phyloP scores from a whole-genome alignment of 2,113 vertebrate species.

The Seriola quinqueradiata region DNA sequence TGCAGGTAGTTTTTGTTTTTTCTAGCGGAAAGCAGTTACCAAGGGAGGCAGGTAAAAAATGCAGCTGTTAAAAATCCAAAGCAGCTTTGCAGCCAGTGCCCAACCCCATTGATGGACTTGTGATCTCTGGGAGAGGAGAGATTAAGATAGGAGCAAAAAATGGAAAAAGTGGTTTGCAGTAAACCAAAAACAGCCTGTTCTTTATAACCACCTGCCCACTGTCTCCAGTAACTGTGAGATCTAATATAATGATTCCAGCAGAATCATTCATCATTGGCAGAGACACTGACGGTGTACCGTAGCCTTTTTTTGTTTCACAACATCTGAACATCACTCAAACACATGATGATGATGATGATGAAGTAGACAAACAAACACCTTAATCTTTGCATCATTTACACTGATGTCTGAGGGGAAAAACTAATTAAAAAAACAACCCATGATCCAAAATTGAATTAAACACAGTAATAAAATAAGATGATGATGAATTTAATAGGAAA shows the following conservation, averaged over 20 bases:
- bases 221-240: neutral
- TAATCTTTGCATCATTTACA: neutral
- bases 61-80: slow-evolving; percentile 1
- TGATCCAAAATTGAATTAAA: neutral
- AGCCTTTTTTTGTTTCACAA: neutral
- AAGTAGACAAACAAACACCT: neutral
- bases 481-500: too few species aligned
- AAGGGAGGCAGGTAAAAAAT: neutral
- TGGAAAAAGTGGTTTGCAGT: neutral
- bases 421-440: neutral
- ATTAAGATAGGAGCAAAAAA: neutral
- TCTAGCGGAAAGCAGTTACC: neutral
- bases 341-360: too few species aligned
- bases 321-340: too few species aligned
- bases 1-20: slow-evolving; percentile 29
- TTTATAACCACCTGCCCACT: neutral
- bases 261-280: neutral
- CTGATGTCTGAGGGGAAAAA: neutral
- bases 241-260: slow-evolving; percentile 12
- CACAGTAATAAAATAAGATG: neutral
- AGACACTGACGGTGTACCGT: slow-evolving; percentile 1
- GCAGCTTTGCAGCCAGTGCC: slow-evolving; percentile 5
- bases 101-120: too few species aligned
- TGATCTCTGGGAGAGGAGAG: neutral
- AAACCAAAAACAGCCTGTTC: neutral